Evolutionary conservation across 2,888 invertebrate genomes (phyloP).

Genomic region (Melanchra persicariae): DNA sequence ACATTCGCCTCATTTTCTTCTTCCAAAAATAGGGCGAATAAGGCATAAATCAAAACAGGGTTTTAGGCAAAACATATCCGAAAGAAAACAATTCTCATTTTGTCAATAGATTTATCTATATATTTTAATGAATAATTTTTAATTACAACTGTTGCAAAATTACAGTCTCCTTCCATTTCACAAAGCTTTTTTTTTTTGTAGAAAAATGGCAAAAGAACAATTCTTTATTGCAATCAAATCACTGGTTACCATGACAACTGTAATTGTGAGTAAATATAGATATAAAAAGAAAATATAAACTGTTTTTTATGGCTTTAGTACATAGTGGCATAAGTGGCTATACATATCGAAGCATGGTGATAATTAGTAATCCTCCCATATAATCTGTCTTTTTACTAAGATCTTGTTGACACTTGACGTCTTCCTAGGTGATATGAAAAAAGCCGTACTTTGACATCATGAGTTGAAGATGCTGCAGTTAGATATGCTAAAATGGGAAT

Average conservation of each 20-base stretch:
- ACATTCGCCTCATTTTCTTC: background rate
- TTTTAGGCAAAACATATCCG: background rate
- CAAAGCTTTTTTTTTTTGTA: slow-evolving; percentile 80
- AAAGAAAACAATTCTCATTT: slow-evolving; percentile 80
- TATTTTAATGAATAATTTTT: slow-evolving; percentile 90
- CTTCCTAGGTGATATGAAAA: background rate
- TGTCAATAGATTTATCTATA: slow-evolving; percentile 91
- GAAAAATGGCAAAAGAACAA: slow-evolving; percentile 84
- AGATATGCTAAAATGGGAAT: background rate
- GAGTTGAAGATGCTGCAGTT: background rate
- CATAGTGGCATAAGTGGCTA: slow-evolving; percentile 28
- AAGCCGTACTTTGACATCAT: background rate
- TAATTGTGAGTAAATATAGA: slow-evolving; percentile 49
- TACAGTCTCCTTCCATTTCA: slow-evolving; percentile 83
- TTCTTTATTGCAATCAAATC: slow-evolving; percentile 83
- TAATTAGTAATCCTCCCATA: background rate
- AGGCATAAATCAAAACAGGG: background rate
- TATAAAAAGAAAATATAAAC: slow-evolving; percentile 45
- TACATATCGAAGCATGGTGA: background rate
- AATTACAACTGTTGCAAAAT: slow-evolving; percentile 87
- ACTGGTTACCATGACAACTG: slow-evolving; percentile 66
- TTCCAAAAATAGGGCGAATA: too few relatives aligned
- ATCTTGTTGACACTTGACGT: too few relatives aligned
- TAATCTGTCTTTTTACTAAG: too few relatives aligned
- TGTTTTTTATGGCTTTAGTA: slow-evolving; percentile 44